A percentile compares a stretch with the other conserved stretches of the same genome.
phyloP scores from a whole-genome alignment of 2,888 invertebrate species.

The Osedax fenrisi region DNA sequence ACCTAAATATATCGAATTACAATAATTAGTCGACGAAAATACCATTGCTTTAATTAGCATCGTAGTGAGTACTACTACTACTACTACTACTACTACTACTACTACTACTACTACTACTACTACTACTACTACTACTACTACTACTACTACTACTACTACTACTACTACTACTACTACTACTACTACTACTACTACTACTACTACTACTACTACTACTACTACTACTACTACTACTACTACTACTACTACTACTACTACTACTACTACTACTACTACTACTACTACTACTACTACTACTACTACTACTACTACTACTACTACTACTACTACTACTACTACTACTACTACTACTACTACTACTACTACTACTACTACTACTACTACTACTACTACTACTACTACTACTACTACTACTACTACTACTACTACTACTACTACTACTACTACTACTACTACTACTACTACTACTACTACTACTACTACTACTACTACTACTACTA shows the following conservation, averaged over 20 bases:
- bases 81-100: background rate
- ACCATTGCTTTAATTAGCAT: too few species aligned
- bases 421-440: constrained; percentile 7
- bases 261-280: constrained; percentile 2
- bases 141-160: background rate
- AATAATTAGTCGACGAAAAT: too few species aligned
- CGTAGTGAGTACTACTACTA: constrained; percentile 2
- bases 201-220: background rate
- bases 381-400: background rate
- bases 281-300: background rate
- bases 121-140: background rate
- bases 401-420: background rate
- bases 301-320: background rate
- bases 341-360: background rate
- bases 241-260: background rate
- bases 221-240: constrained; percentile 2
- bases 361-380: constrained; percentile 5
- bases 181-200: constrained; percentile 2
- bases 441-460: constrained; percentile 1
- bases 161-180: background rate
- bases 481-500: background rate
- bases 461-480: background rate
- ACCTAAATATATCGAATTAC: too few species aligned
- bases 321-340: background rate
- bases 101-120: background rate